Base-by-base conservation (phyloP, 2,888 invertebrate species). In the Sminthurides aquaticus region DNA sequence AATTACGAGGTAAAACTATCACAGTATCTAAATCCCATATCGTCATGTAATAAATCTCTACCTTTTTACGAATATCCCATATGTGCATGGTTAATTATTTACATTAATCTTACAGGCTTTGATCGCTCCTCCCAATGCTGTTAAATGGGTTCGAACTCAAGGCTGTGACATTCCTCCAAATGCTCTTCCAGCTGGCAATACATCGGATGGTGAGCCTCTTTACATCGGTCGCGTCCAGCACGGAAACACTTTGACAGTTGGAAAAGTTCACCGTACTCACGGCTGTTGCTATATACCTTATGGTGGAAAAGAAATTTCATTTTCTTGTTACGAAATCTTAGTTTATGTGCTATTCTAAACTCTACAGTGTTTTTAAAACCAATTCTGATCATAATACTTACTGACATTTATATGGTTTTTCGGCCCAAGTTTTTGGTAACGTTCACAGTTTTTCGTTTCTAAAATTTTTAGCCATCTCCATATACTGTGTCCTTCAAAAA, bases 201-300 rank as follows among this genome's bases (percentile, higher is more conserved):
- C 67, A 5, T 27, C 54, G 5, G 59, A 61, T 29, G 90, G 90
- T 0, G 91, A 91, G 76, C 84, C 89, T 0, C 81, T 91, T 1
- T 91, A 83, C 78, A 80, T 90, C 48, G 91, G 91, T 20, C 85
- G 91, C 70, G 88, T 86, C 0, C 81, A 82, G 49, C 90, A 91
- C 76, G 89, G 90, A 73, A 89, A 87, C 66, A 84, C 87, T 67
- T 71, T 89, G 57, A 89, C 89, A 26, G 83, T 87, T 27, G 91
- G 91, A 76, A 91, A 92, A 80, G 87, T 92, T 1, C 91, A 92
- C 75, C 86, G 87, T 48, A 89, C 88, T 8, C 91, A 91, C 76
- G 87, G 84, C 27, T 86, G 86, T 62, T 86, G 88, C 78, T 92
- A 92, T 83, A 89, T 92, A 79, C 85, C 91, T n/a, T 92, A 85